Conservation (phyloP, 2,888 invertebrate species). For the Syritta pipiens region DNA sequence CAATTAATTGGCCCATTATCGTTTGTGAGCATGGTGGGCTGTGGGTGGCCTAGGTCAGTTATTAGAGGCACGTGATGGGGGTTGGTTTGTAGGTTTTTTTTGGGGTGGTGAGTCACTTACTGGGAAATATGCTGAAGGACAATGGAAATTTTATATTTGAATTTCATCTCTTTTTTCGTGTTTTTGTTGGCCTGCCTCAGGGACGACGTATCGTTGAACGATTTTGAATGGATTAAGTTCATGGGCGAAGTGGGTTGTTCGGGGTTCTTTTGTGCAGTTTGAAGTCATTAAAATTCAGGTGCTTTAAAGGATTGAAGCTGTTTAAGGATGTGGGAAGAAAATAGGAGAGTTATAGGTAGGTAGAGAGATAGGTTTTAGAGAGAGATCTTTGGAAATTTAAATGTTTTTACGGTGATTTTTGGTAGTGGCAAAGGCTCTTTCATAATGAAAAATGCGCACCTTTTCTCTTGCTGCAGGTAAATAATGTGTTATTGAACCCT, state of each 20-base stretch:
- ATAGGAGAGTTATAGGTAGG: too few species aligned
- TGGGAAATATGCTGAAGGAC: neutral
- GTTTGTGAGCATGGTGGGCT: conserved; percentile 36
- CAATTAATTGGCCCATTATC: conserved; percentile 65
- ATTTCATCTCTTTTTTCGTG: neutral
- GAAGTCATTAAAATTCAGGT: neutral
- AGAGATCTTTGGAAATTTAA: too few species aligned
- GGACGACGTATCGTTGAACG: too few species aligned
- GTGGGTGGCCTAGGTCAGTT: conserved; percentile 29
- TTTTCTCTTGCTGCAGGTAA: too few species aligned
- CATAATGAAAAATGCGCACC: too few species aligned
- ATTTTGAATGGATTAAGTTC: neutral
- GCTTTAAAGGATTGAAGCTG: too few species aligned
- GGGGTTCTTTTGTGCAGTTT: neutral
- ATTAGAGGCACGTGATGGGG: neutral
- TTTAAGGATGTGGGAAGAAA: too few species aligned
- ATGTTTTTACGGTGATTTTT: too few species aligned
- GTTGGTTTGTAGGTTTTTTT: neutral
- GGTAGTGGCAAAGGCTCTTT: too few species aligned
- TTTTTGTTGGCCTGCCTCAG: neutral
- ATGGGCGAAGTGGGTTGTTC: neutral
- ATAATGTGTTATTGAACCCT: too few species aligned
- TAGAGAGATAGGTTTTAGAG: too few species aligned
- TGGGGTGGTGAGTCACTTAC: neutral
- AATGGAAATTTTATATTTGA: neutral